phyloP scores from a whole-genome alignment of 2,113 vertebrate species.

The Sceloporus undulatus region DNA sequence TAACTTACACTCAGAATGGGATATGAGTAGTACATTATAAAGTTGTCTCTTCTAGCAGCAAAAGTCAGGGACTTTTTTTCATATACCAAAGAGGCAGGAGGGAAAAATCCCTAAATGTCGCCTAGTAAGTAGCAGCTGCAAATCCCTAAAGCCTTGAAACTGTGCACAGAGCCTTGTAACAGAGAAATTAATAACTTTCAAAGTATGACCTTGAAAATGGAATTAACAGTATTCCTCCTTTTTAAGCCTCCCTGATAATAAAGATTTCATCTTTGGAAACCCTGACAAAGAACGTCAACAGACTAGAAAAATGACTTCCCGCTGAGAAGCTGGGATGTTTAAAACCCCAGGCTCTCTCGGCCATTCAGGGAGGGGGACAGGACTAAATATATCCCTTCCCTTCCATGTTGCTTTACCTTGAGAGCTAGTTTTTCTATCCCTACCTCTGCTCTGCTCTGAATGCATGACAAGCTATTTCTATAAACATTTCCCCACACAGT shows the following conservation, averaged over 20 bases:
- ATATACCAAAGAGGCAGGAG: constrained; percentile 35
- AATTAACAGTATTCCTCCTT: constrained; percentile 76
- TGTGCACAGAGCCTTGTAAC: constrained; percentile 69
- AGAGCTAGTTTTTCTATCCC: not conserved
- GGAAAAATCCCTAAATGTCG: constrained; percentile 55
- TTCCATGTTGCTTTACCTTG: not conserved
- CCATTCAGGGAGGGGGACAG: too few species aligned
- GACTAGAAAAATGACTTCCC: constrained; percentile 67
- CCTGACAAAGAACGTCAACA: constrained; percentile 62
- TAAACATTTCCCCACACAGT: not conserved
- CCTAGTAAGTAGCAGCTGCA: constrained; percentile 64
- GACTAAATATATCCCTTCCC: not conserved
- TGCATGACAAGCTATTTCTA: not conserved
- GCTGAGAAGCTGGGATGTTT: constrained; percentile 34
- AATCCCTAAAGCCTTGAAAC: constrained; percentile 75
- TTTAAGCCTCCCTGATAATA: constrained; percentile 79
- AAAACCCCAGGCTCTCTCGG: constrained; percentile 19
- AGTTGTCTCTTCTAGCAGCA: constrained; percentile 39
- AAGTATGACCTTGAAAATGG: constrained; percentile 79
- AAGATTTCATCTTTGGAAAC: constrained; percentile 78
- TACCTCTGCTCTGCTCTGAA: not conserved
- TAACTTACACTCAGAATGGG: constrained; percentile 16
- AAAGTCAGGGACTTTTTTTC: constrained; percentile 53
- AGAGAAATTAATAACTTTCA: constrained; percentile 79
- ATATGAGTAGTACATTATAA: constrained; percentile 30